These are phyloP conservation scores for Ctenomys sociabilis DNA, from an alignment of 2,113 vertebrate species.

Conservation along the genomic window DNA sequence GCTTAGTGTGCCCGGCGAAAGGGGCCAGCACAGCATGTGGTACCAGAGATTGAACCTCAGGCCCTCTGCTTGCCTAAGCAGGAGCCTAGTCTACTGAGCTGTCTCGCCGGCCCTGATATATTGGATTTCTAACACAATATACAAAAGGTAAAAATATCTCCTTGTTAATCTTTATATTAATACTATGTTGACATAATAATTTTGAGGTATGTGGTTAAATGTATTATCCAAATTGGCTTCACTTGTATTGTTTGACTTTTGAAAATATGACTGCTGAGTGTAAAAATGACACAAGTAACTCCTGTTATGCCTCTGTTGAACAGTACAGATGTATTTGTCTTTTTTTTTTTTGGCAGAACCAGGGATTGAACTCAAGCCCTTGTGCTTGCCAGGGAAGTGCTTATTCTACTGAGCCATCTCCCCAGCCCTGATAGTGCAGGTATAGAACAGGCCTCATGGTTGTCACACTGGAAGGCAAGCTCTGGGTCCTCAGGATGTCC, in stretches of 20 bases:
- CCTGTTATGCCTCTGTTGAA: background rate
- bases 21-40: no score
- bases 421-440: no score
- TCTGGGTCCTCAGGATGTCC: background rate
- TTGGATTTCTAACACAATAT: background rate
- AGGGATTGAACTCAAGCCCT: no score
- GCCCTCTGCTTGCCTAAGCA: no score
- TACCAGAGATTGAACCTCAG: no score
- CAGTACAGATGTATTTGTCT: background rate
- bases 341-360: no score
- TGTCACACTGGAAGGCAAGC: background rate
- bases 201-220: slow-evolving; percentile 12
- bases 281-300: background rate
- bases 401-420: no score
- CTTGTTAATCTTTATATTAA: background rate
- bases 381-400: no score
- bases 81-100: no score
- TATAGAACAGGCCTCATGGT: background rate
- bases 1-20: no score
- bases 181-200: background rate
- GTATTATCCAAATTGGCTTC: background rate
- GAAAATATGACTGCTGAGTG: slow-evolving; percentile 7
- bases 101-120: no score
- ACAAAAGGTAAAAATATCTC: background rate
- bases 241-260: background rate